Base-by-base conservation (phyloP, 2,797 vertebrate genomes). In the Tachyglossus aculeatus region DNA sequence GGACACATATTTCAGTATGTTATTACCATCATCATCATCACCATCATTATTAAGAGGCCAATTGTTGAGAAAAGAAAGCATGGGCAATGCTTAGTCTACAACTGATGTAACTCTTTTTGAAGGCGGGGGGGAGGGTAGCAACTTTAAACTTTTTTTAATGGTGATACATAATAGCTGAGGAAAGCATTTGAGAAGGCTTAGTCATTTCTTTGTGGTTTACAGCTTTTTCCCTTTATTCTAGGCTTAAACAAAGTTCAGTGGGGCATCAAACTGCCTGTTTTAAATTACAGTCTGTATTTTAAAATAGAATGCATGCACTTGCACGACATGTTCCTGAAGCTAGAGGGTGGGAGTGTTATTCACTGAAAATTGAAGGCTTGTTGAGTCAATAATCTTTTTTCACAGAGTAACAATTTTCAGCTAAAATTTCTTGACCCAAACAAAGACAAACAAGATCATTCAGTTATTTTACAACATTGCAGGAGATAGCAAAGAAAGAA, bases 371-470 rank as follows among this genome's bases (percentile, higher is more conserved):
- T 93, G 92, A 94, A 91, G 92, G 93, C 92, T 93, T 93, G 92
- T 92, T 85, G 91, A 93, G 91, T 93, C 92, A 92, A 93, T 94
- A 93, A 93, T 93, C 92, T 93, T 92, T 89, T 91, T 92, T 85
- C 89, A 88, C 84, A 92, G 83, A 91, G 89, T 92, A 94, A 92
- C 92, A 93, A 94, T 94, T 94, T 94, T 90, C 93, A 92, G 89
- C 89, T 92, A 93, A 93, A 94, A 93, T 91, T 94, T 93, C 91
- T 93, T 94, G 93, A 94, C 93, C 93, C 93, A 94, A 94, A 94
- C 93, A 93, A 93, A 92, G 74, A 88, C 91, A 94, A 94, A 93
- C 91, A 92, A 90, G 87, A 88, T 89, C 87, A 89, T 94, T 94
- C 89, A 88, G 89, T 88, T 91, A 93, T 87, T 93, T 92, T 92